Evolutionary conservation across 2,888 invertebrate genomes (phyloP).

Genomic region (Cosmorhoe ocellata): DNA sequence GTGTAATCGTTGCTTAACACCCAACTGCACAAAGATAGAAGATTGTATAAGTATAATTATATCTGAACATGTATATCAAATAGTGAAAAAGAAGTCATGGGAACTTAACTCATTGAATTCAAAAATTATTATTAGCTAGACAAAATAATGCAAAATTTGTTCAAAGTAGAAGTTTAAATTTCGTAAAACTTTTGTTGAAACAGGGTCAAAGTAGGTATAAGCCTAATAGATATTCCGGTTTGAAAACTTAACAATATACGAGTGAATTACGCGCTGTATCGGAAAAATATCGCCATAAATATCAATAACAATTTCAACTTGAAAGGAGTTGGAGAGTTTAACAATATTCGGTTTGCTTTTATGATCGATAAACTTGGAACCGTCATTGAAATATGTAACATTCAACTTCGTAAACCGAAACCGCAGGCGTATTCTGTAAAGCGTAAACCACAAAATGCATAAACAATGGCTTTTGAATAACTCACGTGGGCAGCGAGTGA

Average conservation of each 20-base stretch:
- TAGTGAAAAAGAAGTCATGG: no score
- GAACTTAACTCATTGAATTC: no score
- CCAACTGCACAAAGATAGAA: no score
- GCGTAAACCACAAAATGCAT: constrained; percentile 63
- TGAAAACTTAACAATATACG: constrained; percentile 11
- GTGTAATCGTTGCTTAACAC: no score
- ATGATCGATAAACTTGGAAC: constrained; percentile 22
- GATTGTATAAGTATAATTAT: no score
- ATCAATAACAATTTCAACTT: constrained; percentile 18
- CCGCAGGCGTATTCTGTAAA: constrained; percentile 49
- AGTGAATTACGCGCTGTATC: constrained; percentile 9
- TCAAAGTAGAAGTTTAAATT: no score
- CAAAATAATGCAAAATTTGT: no score
- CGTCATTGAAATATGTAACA: constrained; percentile 28
- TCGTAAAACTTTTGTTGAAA: background rate
- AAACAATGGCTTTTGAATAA: constrained; percentile 71
- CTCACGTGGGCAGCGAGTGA: constrained; percentile 67
- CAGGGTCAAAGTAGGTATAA: constrained; percentile 8
- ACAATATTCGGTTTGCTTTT: constrained; percentile 20
- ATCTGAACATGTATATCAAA: no score
- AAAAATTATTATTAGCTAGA: no score
- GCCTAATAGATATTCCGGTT: background rate
- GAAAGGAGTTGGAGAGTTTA: constrained; percentile 11
- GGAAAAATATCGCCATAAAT: constrained; percentile 18
- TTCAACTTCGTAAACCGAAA: constrained; percentile 30